Conservation (phyloP, 1,140 invertebrate genomes). For the Andricus grossulariae region DNA sequence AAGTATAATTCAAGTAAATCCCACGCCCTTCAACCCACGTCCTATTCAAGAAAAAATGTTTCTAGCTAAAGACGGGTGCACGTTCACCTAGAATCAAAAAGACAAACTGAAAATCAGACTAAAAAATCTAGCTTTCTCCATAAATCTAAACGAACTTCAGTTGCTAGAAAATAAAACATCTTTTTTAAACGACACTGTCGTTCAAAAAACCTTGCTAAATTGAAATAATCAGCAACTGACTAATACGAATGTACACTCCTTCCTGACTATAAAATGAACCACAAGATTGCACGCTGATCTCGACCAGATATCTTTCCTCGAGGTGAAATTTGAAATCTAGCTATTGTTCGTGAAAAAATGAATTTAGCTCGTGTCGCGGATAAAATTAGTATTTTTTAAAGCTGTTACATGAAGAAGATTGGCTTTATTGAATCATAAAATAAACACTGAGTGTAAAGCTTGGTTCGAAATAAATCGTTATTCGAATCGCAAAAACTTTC, state of each 20-base stretch:
- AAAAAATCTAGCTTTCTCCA: too few species aligned
- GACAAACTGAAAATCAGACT: too few species aligned
- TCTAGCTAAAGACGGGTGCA: too few species aligned
- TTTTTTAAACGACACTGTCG: too few species aligned
- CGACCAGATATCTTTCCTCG: not conserved
- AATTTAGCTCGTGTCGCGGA: not conserved
- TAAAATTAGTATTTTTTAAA: conserved; percentile 29
- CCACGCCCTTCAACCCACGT: not conserved
- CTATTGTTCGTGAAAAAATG: conserved; percentile 2
- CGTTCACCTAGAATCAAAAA: too few species aligned
- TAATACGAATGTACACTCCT: conserved; percentile 1
- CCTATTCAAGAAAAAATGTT: too few species aligned
- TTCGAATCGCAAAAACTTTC: conserved; percentile 24
- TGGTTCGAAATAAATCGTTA: conserved; percentile 16
- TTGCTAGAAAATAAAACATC: too few species aligned
- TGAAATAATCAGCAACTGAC: not conserved
- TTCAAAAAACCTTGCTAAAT: too few species aligned
- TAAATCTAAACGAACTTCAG: too few species aligned
- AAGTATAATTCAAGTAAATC: not conserved
- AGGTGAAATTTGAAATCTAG: not conserved
- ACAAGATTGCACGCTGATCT: conserved; percentile 15
- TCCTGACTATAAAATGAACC: conserved; percentile 16
- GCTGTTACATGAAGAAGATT: conserved; percentile 27
- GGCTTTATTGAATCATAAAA: conserved; percentile 14
- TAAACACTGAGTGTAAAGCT: conserved; percentile 30